These are phyloP conservation scores for Drosophila azteca DNA, from an alignment of 1,140 invertebrate genomes.

Conservation along the genomic window DNA sequence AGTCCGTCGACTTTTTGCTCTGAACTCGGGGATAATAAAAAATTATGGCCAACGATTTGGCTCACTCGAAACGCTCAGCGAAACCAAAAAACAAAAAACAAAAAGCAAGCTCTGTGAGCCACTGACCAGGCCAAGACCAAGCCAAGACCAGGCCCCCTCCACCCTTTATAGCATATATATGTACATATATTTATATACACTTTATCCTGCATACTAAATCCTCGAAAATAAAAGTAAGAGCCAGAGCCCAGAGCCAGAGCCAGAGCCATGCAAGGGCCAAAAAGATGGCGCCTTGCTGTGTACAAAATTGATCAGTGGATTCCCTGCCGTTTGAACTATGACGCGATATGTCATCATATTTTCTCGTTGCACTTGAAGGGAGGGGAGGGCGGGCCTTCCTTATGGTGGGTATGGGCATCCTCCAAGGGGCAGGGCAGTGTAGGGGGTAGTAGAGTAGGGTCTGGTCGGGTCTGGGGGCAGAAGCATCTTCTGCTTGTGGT, in stretches of 20 bases:
- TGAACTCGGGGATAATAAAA: constrained; percentile 66
- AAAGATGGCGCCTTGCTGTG: constrained; percentile 83
- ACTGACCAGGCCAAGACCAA: constrained; percentile 59
- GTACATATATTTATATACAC: neutral
- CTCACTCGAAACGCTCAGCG: constrained; percentile 60
- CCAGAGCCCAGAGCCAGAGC: constrained; percentile 25
- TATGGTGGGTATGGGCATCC: neutral
- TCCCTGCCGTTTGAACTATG: constrained; percentile 84
- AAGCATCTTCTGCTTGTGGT: constrained; percentile 17
- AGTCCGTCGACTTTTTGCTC: constrained; percentile 15
- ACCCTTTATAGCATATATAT: constrained; percentile 9
- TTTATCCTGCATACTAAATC: constrained; percentile 28
- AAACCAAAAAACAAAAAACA: constrained; percentile 33
- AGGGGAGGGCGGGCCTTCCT: neutral
- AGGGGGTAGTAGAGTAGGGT: neutral
- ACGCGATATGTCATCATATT: constrained; percentile 84
- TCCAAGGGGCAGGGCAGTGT: neutral
- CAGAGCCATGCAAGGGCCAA: constrained; percentile 51
- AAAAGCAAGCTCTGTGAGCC: constrained; percentile 32
- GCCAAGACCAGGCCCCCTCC: constrained; percentile 22
- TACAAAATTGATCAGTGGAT: constrained; percentile 84
- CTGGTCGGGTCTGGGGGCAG: neutral
- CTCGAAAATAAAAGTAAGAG: constrained; percentile 40
- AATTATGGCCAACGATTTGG: constrained; percentile 78
- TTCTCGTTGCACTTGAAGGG: constrained; percentile 56